Evolutionary conservation across 2,113 vertebrate genomes (phyloP).

Genomic region (Trematocara marginatum): DNA sequence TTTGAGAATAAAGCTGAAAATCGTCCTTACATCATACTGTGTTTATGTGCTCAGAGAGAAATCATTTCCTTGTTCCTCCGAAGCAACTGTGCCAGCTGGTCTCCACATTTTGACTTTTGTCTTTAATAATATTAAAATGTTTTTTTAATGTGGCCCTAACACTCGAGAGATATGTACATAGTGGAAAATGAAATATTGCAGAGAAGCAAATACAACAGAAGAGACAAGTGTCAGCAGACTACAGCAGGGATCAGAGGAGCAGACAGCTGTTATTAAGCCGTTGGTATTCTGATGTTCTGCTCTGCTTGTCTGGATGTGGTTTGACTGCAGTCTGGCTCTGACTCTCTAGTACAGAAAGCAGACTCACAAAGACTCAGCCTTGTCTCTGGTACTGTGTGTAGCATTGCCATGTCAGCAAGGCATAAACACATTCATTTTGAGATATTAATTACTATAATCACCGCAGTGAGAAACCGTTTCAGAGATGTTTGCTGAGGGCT

Average conservation of each 20-base stretch:
- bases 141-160: neutral
- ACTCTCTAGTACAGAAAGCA: neutral
- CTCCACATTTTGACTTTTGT: neutral
- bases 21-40: neutral
- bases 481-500: neutral
- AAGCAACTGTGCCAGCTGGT: neutral
- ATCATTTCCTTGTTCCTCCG: neutral
- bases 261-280: conserved; percentile 29
- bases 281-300: neutral
- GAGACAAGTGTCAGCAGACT: neutral
- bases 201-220: neutral
- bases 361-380: neutral
- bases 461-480: neutral
- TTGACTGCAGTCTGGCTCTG: neutral
- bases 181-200: neutral
- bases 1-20: neutral
- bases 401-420: neutral
- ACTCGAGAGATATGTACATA: neutral
- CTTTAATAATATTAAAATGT: neutral
- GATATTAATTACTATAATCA: neutral
- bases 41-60: neutral
- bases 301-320: conserved; percentile 3
- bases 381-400: neutral
- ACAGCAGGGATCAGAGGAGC: neutral
- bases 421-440: neutral